Evolutionary conservation across 2,888 invertebrate genomes (phyloP).

Genomic region (Volucella inflata): DNA sequence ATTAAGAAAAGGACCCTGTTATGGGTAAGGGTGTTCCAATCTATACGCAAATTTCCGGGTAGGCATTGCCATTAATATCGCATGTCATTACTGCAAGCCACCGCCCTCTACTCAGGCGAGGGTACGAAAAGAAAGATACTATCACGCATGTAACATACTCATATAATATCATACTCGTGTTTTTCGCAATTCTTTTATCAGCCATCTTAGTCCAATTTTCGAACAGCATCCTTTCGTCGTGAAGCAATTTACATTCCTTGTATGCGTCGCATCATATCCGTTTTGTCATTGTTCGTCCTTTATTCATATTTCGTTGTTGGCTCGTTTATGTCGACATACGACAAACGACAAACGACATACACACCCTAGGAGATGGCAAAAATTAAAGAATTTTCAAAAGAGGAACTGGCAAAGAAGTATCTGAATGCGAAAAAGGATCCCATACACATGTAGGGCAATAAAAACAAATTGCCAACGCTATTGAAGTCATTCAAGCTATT

Average conservation of each 20-base stretch:
- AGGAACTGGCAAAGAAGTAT: slow-evolving; percentile 13
- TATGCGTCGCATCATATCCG: slow-evolving; percentile 25
- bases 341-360: neutral
- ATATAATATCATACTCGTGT: neutral
- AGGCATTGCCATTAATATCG: slow-evolving; percentile 23
- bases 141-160: slow-evolving; percentile 8
- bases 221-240: slow-evolving; percentile 20
- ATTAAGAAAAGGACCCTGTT: no score
- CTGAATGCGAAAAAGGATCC: slow-evolving; percentile 62
- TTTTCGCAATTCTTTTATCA: slow-evolving; percentile 38
- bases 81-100: slow-evolving; percentile 31
- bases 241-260: slow-evolving; percentile 47
- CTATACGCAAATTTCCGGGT: no score
- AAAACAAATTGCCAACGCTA: slow-evolving; percentile 73
- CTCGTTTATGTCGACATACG: slow-evolving; percentile 1
- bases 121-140: slow-evolving; percentile 4
- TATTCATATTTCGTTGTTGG: slow-evolving; percentile 45
- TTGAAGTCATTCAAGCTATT: slow-evolving; percentile 65
- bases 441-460: slow-evolving; percentile 71
- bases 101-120: slow-evolving; percentile 2
- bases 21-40: no score
- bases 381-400: slow-evolving; percentile 67
- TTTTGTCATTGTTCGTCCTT: slow-evolving; percentile 51
- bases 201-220: slow-evolving; percentile 52
- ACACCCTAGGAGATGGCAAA: slow-evolving; percentile 43